A percentile compares a stretch with the other conserved stretches of the same genome.
Conservation (phyloP, 1,140 invertebrate species). For the Berghia stephanieae region DNA sequence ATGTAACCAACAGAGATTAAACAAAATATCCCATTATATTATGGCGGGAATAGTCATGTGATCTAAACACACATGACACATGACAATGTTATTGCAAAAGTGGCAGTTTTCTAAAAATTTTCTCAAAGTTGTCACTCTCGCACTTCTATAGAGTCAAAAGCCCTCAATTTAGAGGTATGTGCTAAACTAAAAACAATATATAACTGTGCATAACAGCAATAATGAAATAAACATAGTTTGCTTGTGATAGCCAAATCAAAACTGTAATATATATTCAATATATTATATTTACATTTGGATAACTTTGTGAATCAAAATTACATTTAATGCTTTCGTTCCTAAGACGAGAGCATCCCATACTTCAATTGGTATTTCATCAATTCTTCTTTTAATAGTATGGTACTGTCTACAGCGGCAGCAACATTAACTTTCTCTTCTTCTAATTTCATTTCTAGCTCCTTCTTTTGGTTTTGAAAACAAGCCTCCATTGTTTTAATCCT, state of each 20-base stretch:
- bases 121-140: no score
- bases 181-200: background rate
- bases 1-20: no score
- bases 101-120: no score
- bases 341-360: slow-evolving; percentile 7
- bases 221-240: background rate
- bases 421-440: background rate
- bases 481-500: slow-evolving; percentile 23
- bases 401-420: slow-evolving; percentile 8
- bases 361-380: slow-evolving; percentile 16
- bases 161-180: background rate
- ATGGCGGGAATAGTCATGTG: no score
- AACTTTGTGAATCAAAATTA: background rate
- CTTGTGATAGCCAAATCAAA: background rate
- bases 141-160: no score
- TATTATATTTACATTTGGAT: background rate
- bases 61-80: no score
- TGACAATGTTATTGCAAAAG: no score
- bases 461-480: background rate
- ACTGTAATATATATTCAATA: background rate
- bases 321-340: background rate
- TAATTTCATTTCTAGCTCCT: slow-evolving; percentile 21
- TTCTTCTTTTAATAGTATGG: background rate
- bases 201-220: background rate
- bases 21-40: no score